phyloP scores from a whole-genome alignment of 2,888 invertebrate genomes.

The Megastigmus dorsalis region DNA sequence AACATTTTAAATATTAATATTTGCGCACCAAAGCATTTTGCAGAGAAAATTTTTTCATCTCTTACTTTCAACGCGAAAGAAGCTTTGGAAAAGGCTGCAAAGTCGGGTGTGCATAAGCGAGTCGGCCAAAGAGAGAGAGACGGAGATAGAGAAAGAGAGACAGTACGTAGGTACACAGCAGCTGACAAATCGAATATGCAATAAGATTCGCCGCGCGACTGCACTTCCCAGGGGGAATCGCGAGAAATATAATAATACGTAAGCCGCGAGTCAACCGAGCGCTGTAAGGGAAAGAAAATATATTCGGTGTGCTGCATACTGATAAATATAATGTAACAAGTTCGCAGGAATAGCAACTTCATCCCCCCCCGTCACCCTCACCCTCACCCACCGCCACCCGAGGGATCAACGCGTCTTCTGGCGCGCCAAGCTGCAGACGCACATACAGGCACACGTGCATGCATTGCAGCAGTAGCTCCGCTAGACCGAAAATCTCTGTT shows the following conservation, averaged over 20 bases:
- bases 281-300: constrained; percentile 61
- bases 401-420: constrained; percentile 72
- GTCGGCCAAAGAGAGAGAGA: no score
- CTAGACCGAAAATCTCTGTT: constrained; percentile 25
- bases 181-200: constrained; percentile 23
- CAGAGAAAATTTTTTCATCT: no score
- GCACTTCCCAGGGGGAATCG: constrained; percentile 32
- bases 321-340: constrained; percentile 75
- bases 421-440: not conserved
- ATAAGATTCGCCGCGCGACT: constrained; percentile 8
- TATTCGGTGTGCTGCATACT: constrained; percentile 67
- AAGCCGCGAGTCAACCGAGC: constrained; percentile 59
- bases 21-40: no score
- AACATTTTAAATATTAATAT: no score
- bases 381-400: no score
- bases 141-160: no score
- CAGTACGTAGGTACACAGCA: no score
- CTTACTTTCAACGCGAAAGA: no score
- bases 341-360: constrained; percentile 73
- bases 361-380: no score
- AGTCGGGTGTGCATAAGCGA: no score
- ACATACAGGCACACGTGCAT: no score
- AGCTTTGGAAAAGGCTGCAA: no score
- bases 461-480: not conserved
- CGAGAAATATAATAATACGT: constrained; percentile 55